Evolutionary conservation across 2,797 vertebrate species (phyloP).

Genomic region (Phylloscopus collybita): DNA sequence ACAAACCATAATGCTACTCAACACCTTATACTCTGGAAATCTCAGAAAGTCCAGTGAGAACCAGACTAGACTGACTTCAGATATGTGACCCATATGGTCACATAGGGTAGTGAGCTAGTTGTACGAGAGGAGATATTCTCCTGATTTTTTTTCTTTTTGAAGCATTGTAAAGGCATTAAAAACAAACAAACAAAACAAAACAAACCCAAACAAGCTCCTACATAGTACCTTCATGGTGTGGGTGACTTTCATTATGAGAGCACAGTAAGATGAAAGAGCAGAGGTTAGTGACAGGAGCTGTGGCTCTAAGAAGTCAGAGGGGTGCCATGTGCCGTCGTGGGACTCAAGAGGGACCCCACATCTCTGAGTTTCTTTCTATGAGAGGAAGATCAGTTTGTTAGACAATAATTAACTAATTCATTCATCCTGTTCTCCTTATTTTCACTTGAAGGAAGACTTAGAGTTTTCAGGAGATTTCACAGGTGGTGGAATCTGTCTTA

Average conservation of each 20-base stretch:
- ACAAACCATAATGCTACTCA: neutral
- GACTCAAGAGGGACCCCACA: rapidly evolving
- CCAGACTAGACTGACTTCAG: neutral
- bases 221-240: neutral
- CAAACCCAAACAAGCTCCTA: neutral
- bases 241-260: neutral
- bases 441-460: neutral
- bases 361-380: neutral
- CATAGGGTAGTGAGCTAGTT: neutral
- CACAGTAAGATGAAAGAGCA: neutral
- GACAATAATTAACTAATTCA: neutral
- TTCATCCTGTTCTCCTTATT: neutral
- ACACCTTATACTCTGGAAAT: neutral
- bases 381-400: neutral
- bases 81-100: neutral
- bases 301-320: neutral
- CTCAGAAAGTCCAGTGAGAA: neutral
- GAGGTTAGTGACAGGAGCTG: neutral
- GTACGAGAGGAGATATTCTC: neutral
- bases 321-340: rapidly evolving
- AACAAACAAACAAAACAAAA: neutral
- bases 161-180: neutral
- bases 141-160: neutral
- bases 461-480: neutral
- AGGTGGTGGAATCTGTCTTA: neutral